Conservation (phyloP, 2,113 vertebrate species). For the Struthio camelus region DNA sequence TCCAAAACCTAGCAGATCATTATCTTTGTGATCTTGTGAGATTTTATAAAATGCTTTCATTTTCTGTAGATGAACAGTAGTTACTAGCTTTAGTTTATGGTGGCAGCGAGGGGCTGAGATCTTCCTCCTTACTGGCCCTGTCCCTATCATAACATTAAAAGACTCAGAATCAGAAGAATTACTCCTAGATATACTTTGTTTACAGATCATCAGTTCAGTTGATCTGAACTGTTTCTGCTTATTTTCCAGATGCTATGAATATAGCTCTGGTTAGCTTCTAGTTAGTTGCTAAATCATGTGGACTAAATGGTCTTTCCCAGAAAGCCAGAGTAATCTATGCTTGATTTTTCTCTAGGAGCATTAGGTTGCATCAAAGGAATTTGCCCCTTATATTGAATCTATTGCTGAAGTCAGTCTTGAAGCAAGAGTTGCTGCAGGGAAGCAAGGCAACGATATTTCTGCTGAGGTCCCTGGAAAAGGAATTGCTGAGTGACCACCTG, state of each 20-base stretch:
- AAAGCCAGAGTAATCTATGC: background rate
- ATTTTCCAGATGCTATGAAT: background rate
- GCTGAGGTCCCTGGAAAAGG: background rate
- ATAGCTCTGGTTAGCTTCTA: background rate
- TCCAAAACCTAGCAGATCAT: background rate
- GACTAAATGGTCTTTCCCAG: background rate
- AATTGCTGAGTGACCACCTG: background rate
- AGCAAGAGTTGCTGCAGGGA: background rate
- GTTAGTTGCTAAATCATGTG: background rate
- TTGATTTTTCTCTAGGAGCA: background rate
- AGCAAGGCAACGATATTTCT: background rate
- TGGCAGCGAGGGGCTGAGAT: background rate
- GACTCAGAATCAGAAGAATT: background rate
- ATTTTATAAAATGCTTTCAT: background rate
- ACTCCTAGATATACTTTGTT: background rate
- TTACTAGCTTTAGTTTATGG: background rate
- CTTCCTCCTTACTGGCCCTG: background rate
- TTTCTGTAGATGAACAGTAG: background rate
- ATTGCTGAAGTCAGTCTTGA: background rate
- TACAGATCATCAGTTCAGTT: background rate
- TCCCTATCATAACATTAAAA: background rate
- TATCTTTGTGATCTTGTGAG: background rate
- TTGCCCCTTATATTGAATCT: background rate
- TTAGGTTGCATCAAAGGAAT: background rate
- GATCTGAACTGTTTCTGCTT: background rate